Base-by-base conservation (phyloP, 2,888 invertebrate genomes). In the Heliconius ethilla region DNA sequence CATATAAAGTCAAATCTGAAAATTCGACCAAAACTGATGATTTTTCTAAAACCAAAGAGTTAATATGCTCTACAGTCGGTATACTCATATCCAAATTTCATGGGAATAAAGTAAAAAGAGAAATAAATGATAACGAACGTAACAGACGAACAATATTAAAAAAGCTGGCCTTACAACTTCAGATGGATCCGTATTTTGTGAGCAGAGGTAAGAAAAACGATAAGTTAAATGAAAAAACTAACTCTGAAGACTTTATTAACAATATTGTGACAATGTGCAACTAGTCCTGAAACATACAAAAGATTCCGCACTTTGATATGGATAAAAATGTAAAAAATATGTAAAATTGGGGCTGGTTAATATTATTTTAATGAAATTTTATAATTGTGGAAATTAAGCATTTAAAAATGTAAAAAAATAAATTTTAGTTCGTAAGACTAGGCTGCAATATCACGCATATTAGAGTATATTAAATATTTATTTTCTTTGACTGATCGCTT, bases 171-270 rank as follows among this genome's bases (percentile, higher is more conserved):
- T 90, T 91, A 7, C 92, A 92, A 81, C 80, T 94, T 62, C 93
- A 94, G 85, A 89, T 87, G 27, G 94, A 94, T 81, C 94, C 94
- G 0, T 94, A 92, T 85, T 93, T 90, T 77, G 93, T 92, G 0
- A 94, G 93, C 81, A 88, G 94, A 76, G 94, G 94, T 22, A 94
- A 93, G 83, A 93, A 90, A 85, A 88, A 81, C 75, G 86, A 84
- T 40, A 82, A 81, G n/a, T 9, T 81, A 2, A 80, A 69, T 75
- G 66, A 37, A 25, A 84, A 85, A 13, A 86, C 86, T 40, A 86
- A 87, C 79, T 82, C 91, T 66, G 86, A 87, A 78, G 87, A 90
- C 72, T 91, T 93, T 80, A 86, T 94, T 45, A 87, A 84, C 79
- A 88, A 89, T 80, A 81, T 93, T 55, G 86, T 88, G 78, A 84